Base-by-base conservation (phyloP, 2,797 vertebrate species). In the Falco biarmicus region DNA sequence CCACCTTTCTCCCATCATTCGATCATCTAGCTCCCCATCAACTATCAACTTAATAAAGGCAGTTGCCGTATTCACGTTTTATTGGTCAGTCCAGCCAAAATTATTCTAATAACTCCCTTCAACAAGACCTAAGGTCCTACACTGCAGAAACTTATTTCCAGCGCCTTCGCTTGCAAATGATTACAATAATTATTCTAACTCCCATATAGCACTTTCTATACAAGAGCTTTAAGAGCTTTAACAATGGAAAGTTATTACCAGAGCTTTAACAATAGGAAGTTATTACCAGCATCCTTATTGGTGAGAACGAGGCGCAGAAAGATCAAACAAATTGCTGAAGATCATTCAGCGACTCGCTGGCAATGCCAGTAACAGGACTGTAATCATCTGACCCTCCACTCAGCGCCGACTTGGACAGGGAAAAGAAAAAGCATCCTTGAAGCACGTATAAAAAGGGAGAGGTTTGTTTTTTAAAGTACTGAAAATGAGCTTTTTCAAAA, bases 201-300 rank as follows among this genome's bases (percentile, higher is more conserved):
- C 77, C 66, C 48, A 64, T 83, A 74, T 0, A 93, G 87, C 85
- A 64, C 63, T 91, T 94, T 68, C 94, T 54, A 70, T 70, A 77
- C 1, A 6, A 89, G 77, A 84, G 82, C 83, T 91, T 83, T 61
- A 89, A 76, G 60, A 88, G 91, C 75, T 87, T 87, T 86, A 93
- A 96, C 95, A 96, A 97, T 90, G 51, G 81, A 54, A 93, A 96
- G 80, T 96, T 94, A 96, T 96, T 96, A 96, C 93, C 84, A 89
- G 76, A 68, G 91, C 85, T 47, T 86, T 90, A 94, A 96, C 95
- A 97, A 97, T 90, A 15, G 85, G 31, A 95, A 87, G 82, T 96
- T 89, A 96, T 95, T 95, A 94, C 94, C 87, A 87, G 87, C 73
- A 85, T 87, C 88, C 81, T 83, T 94, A 93, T 95, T 95, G 90